Evolutionary conservation across 2,888 invertebrate genomes (phyloP).

Genomic region (Serripes groenlandicus): DNA sequence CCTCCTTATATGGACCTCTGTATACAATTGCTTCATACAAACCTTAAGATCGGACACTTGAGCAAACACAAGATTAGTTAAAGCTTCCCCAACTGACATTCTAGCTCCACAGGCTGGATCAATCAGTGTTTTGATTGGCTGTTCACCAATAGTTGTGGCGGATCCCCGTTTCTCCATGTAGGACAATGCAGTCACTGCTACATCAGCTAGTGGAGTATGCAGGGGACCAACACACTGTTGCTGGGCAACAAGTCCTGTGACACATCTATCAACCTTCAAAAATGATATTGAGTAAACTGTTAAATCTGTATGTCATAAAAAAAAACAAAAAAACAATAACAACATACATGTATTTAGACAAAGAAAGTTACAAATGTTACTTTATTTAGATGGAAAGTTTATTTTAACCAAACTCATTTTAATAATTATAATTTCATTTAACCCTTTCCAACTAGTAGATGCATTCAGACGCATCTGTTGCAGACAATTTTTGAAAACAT

Average conservation of each 20-base stretch:
- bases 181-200: constrained; percentile 94
- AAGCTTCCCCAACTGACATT: constrained; percentile 97
- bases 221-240: constrained; percentile 99
- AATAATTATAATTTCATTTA: no score
- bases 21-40: no score
- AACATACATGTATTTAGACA: no score
- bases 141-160: constrained; percentile 98
- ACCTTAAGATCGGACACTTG: constrained; percentile 88
- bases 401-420: no score
- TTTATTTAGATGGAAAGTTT: no score
- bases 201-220: constrained; percentile 98
- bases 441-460: no score
- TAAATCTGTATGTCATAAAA: not conserved
- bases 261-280: constrained; percentile 90
- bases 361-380: no score
- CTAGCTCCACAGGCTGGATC: constrained; percentile 95
- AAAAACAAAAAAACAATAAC: not conserved
- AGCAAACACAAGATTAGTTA: constrained; percentile 96
- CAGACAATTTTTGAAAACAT: no score
- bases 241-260: constrained; percentile 97
- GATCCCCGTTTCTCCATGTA: constrained; percentile 94
- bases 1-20: no score
- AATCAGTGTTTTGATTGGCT: constrained; percentile 97
- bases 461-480: no score
- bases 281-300: not conserved